Conservation (phyloP, 2,113 vertebrate genomes). For the Macquaria ambigua region DNA sequence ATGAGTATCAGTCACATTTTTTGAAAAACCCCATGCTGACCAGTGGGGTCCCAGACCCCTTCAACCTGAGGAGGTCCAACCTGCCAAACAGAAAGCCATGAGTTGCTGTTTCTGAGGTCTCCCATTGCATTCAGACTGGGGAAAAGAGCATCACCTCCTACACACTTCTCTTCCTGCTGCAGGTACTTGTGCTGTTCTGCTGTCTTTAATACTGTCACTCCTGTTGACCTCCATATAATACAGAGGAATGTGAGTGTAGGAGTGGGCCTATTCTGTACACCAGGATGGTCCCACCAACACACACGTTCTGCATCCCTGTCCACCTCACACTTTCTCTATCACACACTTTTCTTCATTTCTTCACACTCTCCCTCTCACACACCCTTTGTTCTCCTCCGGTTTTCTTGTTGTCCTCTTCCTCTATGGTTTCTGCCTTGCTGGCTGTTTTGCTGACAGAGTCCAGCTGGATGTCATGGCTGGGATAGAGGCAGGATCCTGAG, state of each 20-base stretch:
- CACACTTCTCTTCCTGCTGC: slow-evolving; percentile 17
- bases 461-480: slow-evolving; percentile 67
- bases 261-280: slow-evolving; percentile 63
- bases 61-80: not conserved
- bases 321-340: slow-evolving; percentile 52
- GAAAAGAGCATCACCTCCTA: slow-evolving; percentile 37
- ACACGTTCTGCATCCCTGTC: slow-evolving; percentile 41
- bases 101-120: not conserved
- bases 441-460: slow-evolving; percentile 73
- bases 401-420: slow-evolving; percentile 61
- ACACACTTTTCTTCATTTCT: slow-evolving; percentile 50
- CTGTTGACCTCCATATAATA: slow-evolving; percentile 53
- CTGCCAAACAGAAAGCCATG: not conserved
- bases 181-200: slow-evolving; percentile 34
- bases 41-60: not conserved
- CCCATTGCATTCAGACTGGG: not conserved
- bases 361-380: slow-evolving; percentile 44
- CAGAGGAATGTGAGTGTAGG: slow-evolving; percentile 77
- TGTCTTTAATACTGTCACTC: slow-evolving; percentile 27
- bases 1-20: not conserved
- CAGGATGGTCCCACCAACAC: slow-evolving; percentile 70
- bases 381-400: slow-evolving; percentile 62
- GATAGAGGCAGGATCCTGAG: slow-evolving; percentile 55
- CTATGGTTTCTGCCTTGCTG: slow-evolving; percentile 75
- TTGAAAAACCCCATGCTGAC: not conserved